Base-by-base conservation (phyloP, 2,888 invertebrate genomes). In the Rhagium mordax region DNA sequence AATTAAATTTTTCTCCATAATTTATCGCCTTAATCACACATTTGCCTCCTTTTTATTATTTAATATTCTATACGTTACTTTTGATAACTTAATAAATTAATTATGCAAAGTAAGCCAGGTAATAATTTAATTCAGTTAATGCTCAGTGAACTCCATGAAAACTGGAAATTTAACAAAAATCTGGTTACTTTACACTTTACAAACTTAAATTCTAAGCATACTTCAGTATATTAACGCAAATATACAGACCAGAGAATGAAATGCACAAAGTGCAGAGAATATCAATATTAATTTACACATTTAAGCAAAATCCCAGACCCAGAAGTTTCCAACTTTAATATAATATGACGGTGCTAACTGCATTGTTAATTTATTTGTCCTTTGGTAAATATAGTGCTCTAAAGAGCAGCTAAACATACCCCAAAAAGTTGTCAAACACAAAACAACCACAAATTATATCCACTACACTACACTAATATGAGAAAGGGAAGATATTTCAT, bases 221-320 rank as follows among this genome's bases (percentile, higher is more conserved):
- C n/a, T 27, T n/a, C 55, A 7, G n/a, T 27, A 20, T 4, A 10
- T 27, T 16, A 27, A 10, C 33, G 4, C 48, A 15, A 47, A 20
- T 51, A 20, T 18, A 21, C 61, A 20, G 18, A 13, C n/a, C 62
- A 16, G n/a, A 24, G 47, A 24, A 48, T 48, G 33, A 55, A 64
- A 70, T 60, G 61, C 41, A 51, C 21, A 15, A 10, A n/a, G 47
- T 20, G 55, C 65, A 41, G 49, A 47, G 67, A 47, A 69, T 72
- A 72, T 72, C 69, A 72, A 69, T 72, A 69, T 72, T 72, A 72
- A 72, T 72, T 68, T 62, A 67, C 59, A 13, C 68, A 51, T 48
- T 72, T 60, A 53, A 68, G 72, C 41, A 47, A 59, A 72, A 48
- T 72, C 64, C 72, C 59, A 65, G 27, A 65, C 21, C 57, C 53